Evolutionary conservation across 2,797 vertebrate genomes (phyloP), one percentile per base, ranked within the genome.

Genomic region (Chiroxiphia lanceolata): DNA sequence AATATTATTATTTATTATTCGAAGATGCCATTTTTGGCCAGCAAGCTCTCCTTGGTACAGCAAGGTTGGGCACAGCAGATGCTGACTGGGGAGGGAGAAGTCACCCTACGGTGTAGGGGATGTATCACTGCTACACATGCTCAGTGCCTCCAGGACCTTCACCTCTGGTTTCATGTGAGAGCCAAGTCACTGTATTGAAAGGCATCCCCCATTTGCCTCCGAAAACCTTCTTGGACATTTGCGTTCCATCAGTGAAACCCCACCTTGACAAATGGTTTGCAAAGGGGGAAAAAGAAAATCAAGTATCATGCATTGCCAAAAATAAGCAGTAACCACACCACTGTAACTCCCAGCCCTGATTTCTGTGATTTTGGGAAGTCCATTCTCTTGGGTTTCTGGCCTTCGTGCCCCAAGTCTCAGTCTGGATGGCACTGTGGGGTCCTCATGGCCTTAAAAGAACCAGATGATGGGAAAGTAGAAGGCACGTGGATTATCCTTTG

Each of bases 1-100:
- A 97, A 97, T 97, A 97, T 97, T 96, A 45, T 31, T 67, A 72
- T 76, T 94, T 76, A 78, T 78, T 70, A 69, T 80, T 84, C 56
- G 40, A 91, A 75, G 59, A 77, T 92, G 74, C 74, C 80, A 64
- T 1, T 5, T 47, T 76, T 82, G 89, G 63, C 76, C 82, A 89
- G 67, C 11, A 33, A 89, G 40, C 10, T 78, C 40, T 78, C 79
- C 76, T 76, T 77, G 79, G 68, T 23, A 22, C 57, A 70, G 50
- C 0, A 3, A 86, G 29, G n/a, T 8, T 83, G 51, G 64, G 18
- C 56, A 42, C 7, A 11, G 56, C 31, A 72, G 53, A 17, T 60
- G 44, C 45, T 22, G 27, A 12, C 3, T 2, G 4, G 80, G 44
- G 42, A 65, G 34, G 23, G 21, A 70, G 33, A 85, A 60, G 23